Conservation (phyloP, 35 echinoderm and acorn worm species). For the Holothuria glaberrima region DNA sequence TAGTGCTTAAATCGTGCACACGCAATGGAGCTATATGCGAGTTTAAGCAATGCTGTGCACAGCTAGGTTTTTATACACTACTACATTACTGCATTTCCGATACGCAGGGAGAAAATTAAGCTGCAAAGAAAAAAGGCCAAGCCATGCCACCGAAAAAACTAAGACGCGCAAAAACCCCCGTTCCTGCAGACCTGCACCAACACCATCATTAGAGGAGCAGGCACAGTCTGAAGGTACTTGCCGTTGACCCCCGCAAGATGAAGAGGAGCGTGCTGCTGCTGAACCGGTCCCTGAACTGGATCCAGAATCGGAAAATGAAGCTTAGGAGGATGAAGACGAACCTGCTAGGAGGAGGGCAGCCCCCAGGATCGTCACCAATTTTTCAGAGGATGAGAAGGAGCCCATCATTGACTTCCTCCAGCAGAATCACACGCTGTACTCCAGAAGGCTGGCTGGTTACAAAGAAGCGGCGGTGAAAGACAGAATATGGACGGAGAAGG, state of each 20-base stretch:
- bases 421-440: not conserved
- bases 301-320: not conserved
- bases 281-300: not conserved
- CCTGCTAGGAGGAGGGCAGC: not conserved
- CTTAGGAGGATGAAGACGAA: not conserved
- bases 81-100: too few species aligned
- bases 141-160: too few species aligned
- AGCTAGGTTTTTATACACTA: too few species aligned
- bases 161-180: too few species aligned
- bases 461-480: too few species aligned
- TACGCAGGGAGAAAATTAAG: too few species aligned
- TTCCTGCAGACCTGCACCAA: too few species aligned
- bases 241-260: not conserved
- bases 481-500: too few species aligned
- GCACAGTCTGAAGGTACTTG: not conserved
- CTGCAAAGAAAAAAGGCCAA: too few species aligned
- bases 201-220: not conserved
- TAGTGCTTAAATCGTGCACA: too few species aligned
- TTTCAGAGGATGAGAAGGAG: not conserved
- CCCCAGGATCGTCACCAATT: not conserved
- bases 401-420: not conserved
- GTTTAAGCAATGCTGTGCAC: too few species aligned
- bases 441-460: not conserved
- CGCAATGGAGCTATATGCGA: too few species aligned
- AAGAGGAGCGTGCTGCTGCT: not conserved